These are phyloP conservation scores for Machimus atricapillus DNA, from an alignment of 2,888 invertebrate species.

Conservation along the genomic window DNA sequence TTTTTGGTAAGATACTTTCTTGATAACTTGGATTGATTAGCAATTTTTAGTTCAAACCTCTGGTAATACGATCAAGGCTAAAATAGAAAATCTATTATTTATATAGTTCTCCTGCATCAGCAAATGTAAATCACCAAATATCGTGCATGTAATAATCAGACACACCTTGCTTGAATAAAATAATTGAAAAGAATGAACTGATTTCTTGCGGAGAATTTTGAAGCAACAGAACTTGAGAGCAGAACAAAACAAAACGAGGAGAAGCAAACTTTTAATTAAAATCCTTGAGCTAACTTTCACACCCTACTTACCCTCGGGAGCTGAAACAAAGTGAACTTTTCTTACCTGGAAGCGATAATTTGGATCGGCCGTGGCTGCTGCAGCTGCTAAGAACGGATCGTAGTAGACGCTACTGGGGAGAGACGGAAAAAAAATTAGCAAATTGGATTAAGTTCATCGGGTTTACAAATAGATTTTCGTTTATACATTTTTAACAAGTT, in stretches of 20 bases:
- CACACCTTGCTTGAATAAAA: not conserved
- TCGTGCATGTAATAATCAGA: not conserved
- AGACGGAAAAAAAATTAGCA: slow-evolving; percentile 41
- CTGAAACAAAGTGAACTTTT: slow-evolving; percentile 43
- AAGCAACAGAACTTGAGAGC: not conserved
- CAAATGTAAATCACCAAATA: not conserved
- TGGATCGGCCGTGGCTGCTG: slow-evolving; percentile 82
- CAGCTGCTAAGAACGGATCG: slow-evolving; percentile 93
- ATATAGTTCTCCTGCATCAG: not conserved
- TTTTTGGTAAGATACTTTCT: too few species aligned
- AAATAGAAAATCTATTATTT: not conserved
- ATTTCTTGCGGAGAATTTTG: not conserved
- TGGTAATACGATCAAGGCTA: not conserved
- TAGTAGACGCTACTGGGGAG: slow-evolving; percentile 80
- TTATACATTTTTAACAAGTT: not conserved
- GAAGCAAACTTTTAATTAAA: not conserved
- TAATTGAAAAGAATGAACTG: not conserved
- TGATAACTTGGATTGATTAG: not conserved
- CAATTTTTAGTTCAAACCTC: not conserved
- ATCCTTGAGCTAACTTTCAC: not conserved
- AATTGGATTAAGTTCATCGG: not conserved
- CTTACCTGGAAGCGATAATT: slow-evolving; percentile 92
- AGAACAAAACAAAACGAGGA: not conserved
- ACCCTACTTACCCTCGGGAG: not conserved
- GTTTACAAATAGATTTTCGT: slow-evolving; percentile 18